phyloP scores from a whole-genome alignment of 2,888 invertebrate genomes.

The Drosophila neutralis region DNA sequence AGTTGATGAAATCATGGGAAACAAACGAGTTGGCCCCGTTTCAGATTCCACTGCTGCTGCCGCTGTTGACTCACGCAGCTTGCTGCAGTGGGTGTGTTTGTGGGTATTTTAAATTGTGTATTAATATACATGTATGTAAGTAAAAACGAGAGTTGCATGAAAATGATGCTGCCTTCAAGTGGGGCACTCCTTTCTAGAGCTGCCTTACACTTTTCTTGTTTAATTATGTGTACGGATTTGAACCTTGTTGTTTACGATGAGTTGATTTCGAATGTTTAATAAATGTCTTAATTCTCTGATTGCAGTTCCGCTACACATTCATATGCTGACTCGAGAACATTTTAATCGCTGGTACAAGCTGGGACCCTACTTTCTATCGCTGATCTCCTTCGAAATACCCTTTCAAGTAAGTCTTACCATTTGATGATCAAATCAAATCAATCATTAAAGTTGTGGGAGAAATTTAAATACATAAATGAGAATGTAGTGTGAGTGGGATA shows the following conservation, averaged over 20 bases:
- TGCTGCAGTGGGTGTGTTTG: conserved; percentile 3
- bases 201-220: background rate
- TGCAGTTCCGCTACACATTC: conserved; percentile 95
- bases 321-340: conserved; percentile 93
- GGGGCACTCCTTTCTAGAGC: background rate
- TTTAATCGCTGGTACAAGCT: conserved; percentile 97
- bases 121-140: background rate
- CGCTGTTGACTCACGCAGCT: background rate
- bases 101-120: background rate
- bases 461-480: background rate
- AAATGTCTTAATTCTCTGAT: conserved; percentile 55
- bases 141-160: background rate
- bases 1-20: background rate
- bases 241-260: too few relatives aligned
- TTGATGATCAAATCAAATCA: background rate
- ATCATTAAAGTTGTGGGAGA: background rate
- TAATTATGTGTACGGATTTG: background rate
- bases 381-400: conserved; percentile 94
- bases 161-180: background rate
- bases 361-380: conserved; percentile 94
- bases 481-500: background rate
- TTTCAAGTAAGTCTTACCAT: conserved; percentile 87
- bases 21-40: conserved; percentile 8
- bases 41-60: background rate
- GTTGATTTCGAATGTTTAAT: conserved; percentile 10